Conservation (phyloP, 2,888 invertebrate genomes). For the Acanthosepion esculentum region DNA sequence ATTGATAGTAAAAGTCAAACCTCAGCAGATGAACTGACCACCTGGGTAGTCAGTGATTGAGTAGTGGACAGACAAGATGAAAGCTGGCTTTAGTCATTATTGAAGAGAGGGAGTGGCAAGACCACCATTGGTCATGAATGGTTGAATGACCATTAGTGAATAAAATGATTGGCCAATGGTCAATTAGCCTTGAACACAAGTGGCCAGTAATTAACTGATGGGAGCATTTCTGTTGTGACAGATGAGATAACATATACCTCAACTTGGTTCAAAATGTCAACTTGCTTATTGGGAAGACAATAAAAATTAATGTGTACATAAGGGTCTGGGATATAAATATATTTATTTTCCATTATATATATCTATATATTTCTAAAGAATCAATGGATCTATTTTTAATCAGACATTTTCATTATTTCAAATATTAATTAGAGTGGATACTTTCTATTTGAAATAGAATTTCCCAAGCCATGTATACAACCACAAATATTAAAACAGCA, state of each 20-base stretch:
- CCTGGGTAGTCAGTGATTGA: not conserved
- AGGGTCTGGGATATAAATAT: too few relatives aligned
- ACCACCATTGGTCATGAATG: not conserved
- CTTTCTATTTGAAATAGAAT: too few relatives aligned
- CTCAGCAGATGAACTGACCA: not conserved
- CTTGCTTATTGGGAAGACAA: not conserved
- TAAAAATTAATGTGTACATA: not conserved
- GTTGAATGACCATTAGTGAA: not conserved
- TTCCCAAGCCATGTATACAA: too few relatives aligned
- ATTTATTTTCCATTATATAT: too few relatives aligned
- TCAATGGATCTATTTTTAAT: too few relatives aligned
- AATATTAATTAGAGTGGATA: too few relatives aligned
- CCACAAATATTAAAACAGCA: too few relatives aligned
- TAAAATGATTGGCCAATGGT: not conserved
- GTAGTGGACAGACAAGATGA: slow-evolving; percentile 13
- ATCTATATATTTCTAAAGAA: too few relatives aligned
- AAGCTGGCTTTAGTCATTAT: not conserved
- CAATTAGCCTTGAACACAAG: slow-evolving; percentile 15
- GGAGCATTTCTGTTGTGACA: not conserved
- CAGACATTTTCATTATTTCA: too few relatives aligned
- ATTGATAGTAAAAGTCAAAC: not conserved
- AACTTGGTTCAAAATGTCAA: not conserved
- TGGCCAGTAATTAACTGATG: slow-evolving; percentile 15
- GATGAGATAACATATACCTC: not conserved
- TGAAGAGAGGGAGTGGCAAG: not conserved